Evolutionary conservation across 2,797 vertebrate species (phyloP).

Genomic region (Erethizon dorsatum): DNA sequence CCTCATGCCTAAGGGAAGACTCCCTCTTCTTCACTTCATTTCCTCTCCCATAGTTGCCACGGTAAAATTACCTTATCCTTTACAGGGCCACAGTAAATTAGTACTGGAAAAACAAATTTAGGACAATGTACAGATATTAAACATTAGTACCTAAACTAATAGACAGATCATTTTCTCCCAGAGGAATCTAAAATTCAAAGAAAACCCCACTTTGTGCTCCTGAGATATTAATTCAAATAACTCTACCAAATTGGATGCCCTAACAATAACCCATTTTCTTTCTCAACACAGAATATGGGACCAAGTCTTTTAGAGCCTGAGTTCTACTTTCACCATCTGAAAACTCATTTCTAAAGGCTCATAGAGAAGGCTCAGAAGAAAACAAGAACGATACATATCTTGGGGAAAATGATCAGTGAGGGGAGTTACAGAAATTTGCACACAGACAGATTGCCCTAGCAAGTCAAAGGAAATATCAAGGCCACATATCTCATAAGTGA

Average conservation of each 20-base stretch:
- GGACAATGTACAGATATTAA: background rate
- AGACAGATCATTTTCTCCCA: background rate
- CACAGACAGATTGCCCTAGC: background rate
- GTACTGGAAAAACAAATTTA: background rate
- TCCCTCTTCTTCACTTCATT: background rate
- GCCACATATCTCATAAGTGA: background rate
- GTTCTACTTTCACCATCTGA: conserved; percentile 11
- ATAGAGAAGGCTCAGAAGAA: background rate
- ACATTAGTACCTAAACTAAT: background rate
- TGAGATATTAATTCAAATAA: background rate
- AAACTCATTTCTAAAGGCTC: conserved; percentile 4
- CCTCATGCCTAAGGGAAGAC: background rate
- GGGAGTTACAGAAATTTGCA: background rate
- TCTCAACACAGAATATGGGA: background rate
- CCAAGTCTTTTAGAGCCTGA: background rate
- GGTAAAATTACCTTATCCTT: background rate
- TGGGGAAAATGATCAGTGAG: conserved; percentile 17
- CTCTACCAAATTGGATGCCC: background rate
- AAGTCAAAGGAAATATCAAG: background rate
- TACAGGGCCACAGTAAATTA: background rate
- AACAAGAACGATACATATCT: background rate
- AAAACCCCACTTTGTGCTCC: background rate
- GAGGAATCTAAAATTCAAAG: background rate
- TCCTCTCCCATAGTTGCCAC: background rate
- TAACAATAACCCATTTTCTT: background rate